Percentiles rank a stretch among this genome's conserved stretches.
These are phyloP conservation scores for Onychomys arenicola DNA, from an alignment of 2,797 vertebrate genomes.

Conservation along the genomic window DNA sequence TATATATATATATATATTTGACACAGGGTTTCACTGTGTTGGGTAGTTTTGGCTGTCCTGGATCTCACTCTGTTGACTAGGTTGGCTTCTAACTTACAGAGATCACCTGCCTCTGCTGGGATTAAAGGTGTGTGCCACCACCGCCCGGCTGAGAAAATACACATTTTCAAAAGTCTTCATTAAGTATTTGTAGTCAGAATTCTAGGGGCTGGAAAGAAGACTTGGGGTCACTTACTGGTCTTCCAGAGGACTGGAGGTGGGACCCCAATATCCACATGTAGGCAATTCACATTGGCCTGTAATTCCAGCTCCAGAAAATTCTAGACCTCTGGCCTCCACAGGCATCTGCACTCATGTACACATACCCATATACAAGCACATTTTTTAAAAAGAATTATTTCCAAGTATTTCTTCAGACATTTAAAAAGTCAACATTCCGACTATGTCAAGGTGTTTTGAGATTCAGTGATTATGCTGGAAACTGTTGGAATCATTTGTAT, in stretches of 20 bases:
- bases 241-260: not conserved
- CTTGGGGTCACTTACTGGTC: not conserved
- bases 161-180: not conserved
- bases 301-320: not conserved
- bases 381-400: constrained; percentile 24
- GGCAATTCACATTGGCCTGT: not conserved
- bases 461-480: constrained; percentile 29
- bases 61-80: not conserved
- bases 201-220: not conserved
- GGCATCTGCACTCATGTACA: not conserved
- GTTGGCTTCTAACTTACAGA: not conserved
- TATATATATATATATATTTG: not conserved
- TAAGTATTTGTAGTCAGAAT: not conserved
- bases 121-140: not conserved
- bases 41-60: not conserved
- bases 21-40: not conserved
- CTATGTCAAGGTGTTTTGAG: constrained; percentile 53
- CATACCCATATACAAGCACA: not conserved
- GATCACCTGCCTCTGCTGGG: not conserved
- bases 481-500: constrained; percentile 20
- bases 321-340: not conserved
- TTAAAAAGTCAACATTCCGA: constrained; percentile 72
- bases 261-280: not conserved
- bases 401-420: constrained; percentile 69
- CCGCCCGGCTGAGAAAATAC: not conserved